These are phyloP conservation scores for Tethea ocularis DNA, from an alignment of 2,888 invertebrate genomes.

Conservation along the genomic window DNA sequence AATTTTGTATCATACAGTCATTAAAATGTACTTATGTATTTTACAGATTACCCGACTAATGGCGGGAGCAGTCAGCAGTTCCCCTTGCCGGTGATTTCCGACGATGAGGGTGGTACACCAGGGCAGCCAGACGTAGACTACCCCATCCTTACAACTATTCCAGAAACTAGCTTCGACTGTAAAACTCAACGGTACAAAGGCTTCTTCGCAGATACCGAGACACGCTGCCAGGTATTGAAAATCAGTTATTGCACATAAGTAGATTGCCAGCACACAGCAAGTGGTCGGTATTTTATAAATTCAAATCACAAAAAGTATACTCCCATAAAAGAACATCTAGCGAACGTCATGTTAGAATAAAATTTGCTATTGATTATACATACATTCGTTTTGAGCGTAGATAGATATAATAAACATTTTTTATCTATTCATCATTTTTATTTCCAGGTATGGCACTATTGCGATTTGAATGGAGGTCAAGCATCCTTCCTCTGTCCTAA, in stretches of 20 bases:
- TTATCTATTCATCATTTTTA: conserved; percentile 1
- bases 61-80: conserved; percentile 68
- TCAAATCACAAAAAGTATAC: conserved; percentile 26
- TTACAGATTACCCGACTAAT: conserved; percentile 50
- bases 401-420: not conserved
- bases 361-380: not conserved
- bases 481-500: conserved; percentile 95
- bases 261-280: not conserved
- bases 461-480: conserved; percentile 94
- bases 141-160: conserved; percentile 89
- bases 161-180: conserved; percentile 90
- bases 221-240: conserved; percentile 89
- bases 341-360: conserved; percentile 13
- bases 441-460: conserved; percentile 94
- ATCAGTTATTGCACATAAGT: conserved; percentile 15
- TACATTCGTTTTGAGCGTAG: not conserved
- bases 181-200: conserved; percentile 94
- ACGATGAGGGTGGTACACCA: conserved; percentile 85
- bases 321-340: conserved; percentile 26
- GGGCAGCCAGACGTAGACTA: conserved; percentile 91
- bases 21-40: conserved; percentile 1
- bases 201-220: conserved; percentile 94
- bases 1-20: not conserved
- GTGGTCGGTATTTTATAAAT: not conserved
- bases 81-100: conserved; percentile 68